phyloP scores from a whole-genome alignment of 1,140 invertebrate genomes.

The Choristoneura fumiferana region DNA sequence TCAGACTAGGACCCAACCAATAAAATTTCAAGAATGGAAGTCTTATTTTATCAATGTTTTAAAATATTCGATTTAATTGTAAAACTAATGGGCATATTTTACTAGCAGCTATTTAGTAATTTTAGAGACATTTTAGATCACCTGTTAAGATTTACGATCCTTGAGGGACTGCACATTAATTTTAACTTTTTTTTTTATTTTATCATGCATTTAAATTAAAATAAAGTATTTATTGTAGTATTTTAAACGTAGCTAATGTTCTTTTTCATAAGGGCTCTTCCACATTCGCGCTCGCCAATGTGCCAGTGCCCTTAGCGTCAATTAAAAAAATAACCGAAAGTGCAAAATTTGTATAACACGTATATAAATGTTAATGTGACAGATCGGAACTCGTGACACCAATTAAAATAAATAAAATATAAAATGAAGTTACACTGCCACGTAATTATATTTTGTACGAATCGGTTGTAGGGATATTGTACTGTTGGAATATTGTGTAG shows the following conservation, averaged over 20 bases:
- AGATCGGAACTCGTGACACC: constrained; percentile 27
- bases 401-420: constrained; percentile 27
- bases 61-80: neutral
- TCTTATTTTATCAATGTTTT: too few species aligned
- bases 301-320: constrained; percentile 19
- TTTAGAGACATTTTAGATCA: constrained; percentile 3
- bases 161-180: neutral
- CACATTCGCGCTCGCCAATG: neutral
- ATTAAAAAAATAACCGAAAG: constrained; percentile 25
- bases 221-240: constrained; percentile 27
- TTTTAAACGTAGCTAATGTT: constrained; percentile 5
- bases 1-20: too few species aligned
- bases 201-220: constrained; percentile 37
- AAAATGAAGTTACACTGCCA: constrained; percentile 34
- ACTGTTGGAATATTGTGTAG: constrained; percentile 33
- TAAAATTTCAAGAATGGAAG: too few species aligned
- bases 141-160: constrained; percentile 11
- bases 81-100: constrained; percentile 5
- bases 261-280: constrained; percentile 3
- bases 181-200: neutral
- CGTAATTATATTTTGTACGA: constrained; percentile 26
- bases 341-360: constrained; percentile 25
- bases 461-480: constrained; percentile 25
- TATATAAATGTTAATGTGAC: constrained; percentile 20
- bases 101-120: constrained; percentile 7